Percentiles rank a stretch among this genome's conserved stretches.
These are phyloP conservation scores for Pachycephus smyrnensis DNA, from an alignment of 2,888 invertebrate genomes.

Conservation along the genomic window DNA sequence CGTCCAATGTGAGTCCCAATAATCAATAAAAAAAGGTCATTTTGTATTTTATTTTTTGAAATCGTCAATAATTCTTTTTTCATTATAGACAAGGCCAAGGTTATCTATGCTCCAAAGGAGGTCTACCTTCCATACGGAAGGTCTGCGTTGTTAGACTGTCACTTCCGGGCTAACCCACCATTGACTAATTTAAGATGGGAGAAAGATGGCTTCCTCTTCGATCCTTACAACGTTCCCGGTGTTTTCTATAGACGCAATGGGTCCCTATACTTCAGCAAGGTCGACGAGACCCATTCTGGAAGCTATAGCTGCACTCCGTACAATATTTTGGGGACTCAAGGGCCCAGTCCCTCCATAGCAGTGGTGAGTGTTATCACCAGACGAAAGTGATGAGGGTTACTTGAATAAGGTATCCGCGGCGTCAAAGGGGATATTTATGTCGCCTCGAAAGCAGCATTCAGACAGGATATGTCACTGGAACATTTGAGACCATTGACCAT, in stretches of 20 bases:
- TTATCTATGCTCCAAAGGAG: conserved; percentile 87
- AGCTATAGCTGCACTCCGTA: conserved; percentile 92
- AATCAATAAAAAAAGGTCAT: not conserved
- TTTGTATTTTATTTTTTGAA: not conserved
- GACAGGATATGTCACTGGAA: conserved; percentile 12
- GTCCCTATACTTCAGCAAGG: conserved; percentile 84
- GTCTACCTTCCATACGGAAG: conserved; percentile 87
- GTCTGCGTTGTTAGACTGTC: conserved; percentile 88
- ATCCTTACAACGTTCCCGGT: conserved; percentile 89
- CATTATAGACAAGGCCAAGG: conserved; percentile 87
- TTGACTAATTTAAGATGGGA: conserved; percentile 92
- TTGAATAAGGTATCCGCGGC: not conserved
- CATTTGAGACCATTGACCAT: conserved; percentile 37
- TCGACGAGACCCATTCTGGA: conserved; percentile 87
- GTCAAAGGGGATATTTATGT: not conserved
- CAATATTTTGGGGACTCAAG: conserved; percentile 88
- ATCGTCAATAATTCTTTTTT: not conserved
- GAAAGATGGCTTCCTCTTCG: conserved; percentile 91
- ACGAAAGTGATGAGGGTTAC: not conserved
- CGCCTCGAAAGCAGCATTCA: not conserved
- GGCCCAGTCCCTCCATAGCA: conserved; percentile 85
- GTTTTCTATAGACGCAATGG: conserved; percentile 89
- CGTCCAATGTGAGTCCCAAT: conserved; percentile 84
- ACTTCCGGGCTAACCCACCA: conserved; percentile 92
- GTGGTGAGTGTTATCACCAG: conserved; percentile 66